Conservation (phyloP, 2,888 invertebrate genomes). For the Carterocephalus palaemon region DNA sequence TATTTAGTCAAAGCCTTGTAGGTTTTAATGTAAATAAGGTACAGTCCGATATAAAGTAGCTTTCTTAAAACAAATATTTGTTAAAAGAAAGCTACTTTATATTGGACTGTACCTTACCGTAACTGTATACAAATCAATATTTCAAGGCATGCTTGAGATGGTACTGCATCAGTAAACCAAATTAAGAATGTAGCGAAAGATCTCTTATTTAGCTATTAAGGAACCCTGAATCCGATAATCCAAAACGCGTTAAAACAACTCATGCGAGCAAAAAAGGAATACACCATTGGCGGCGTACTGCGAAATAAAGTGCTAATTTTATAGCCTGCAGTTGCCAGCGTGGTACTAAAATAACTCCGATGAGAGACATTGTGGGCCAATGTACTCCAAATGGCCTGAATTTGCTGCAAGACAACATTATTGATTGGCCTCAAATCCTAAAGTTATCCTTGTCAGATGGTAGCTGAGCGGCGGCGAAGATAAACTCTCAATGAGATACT, state of each 20-base stretch:
- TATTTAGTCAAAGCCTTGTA: no score
- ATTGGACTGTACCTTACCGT: no score
- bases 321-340: conserved; percentile 13
- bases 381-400: conserved; percentile 10
- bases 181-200: no score
- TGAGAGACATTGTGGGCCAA: conserved; percentile 16
- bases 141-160: no score
- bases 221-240: conserved; percentile 2
- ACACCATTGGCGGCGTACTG: conserved; percentile 2
- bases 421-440: not conserved
- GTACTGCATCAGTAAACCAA: no score
- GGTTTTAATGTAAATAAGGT: no score
- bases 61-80: no score
- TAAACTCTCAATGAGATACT: no score
- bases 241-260: not conserved
- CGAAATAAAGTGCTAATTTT: conserved; percentile 18
- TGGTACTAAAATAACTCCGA: conserved; percentile 14
- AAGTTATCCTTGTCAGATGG: conserved; percentile 1
- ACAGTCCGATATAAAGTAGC: no score
- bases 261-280: conserved; percentile 9
- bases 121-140: no score
- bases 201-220: conserved; percentile 21
- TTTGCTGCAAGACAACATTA: conserved; percentile 6
- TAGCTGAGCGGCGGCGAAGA: no score
- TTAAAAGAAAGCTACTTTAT: no score